phyloP scores from a whole-genome alignment of 2,888 invertebrate species.

The Prenolepis imparis region DNA sequence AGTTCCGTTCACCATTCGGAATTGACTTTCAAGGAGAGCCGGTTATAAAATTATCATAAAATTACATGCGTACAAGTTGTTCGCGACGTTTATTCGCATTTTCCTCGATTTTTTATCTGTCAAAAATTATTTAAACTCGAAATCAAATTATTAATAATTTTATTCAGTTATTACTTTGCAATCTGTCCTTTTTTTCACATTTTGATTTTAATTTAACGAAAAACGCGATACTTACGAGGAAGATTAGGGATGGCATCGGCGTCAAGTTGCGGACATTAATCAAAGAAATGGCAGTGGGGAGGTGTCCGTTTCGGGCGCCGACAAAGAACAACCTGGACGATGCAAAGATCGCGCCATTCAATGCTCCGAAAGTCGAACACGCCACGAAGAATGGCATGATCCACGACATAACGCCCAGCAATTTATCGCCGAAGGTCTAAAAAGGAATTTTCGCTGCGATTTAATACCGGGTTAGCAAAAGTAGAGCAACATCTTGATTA shows the following conservation, averaged over 20 bases:
- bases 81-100: background rate
- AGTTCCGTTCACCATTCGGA: background rate
- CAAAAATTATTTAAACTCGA: background rate
- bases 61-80: background rate
- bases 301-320: constrained; percentile 95
- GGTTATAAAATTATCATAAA: background rate
- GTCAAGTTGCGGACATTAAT: constrained; percentile 94
- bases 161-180: background rate
- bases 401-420: constrained; percentile 95
- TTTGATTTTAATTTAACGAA: constrained; percentile 4
- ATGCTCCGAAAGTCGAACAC: constrained; percentile 97
- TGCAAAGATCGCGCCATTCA: constrained; percentile 98
- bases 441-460: constrained; percentile 69
- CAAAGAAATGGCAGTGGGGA: constrained; percentile 94
- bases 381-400: constrained; percentile 98
- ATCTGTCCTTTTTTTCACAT: background rate
- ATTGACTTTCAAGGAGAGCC: background rate
- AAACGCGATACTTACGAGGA: constrained; percentile 89
- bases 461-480: constrained; percentile 9
- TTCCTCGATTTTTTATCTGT: background rate
- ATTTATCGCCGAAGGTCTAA: constrained; percentile 94
- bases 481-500: background rate
- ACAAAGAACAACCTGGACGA: constrained; percentile 96
- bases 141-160: background rate
- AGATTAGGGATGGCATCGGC: constrained; percentile 94